Conservation (phyloP, 2,797 vertebrate species). For the Pipistrellus nathusii region DNA sequence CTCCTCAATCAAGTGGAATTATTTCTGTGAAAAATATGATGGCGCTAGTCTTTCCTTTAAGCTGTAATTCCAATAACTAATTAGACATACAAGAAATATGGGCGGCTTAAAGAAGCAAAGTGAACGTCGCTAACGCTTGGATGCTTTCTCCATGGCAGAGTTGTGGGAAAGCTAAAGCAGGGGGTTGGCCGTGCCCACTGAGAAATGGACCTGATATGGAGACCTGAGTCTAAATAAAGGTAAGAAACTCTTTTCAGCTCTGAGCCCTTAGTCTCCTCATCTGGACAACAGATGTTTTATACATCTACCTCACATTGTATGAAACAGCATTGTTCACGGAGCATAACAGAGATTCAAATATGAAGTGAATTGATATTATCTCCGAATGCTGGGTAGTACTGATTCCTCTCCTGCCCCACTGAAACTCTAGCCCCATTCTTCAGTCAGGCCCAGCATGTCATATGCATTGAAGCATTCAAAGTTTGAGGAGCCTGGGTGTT, state of each 20-base stretch:
- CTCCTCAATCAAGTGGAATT: conserved; percentile 73
- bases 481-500: background rate
- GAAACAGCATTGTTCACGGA: background rate
- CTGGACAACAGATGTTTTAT: background rate
- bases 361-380: background rate
- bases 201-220: background rate
- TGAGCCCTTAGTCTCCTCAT: background rate
- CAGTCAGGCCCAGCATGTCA: background rate
- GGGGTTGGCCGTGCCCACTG: background rate
- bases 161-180: too few species aligned
- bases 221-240: background rate
- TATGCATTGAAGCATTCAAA: background rate
- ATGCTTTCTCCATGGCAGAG: background rate
- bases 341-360: background rate
- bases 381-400: background rate
- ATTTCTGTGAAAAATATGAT: conserved; percentile 69
- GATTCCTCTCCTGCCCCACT: background rate
- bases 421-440: background rate
- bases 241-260: background rate
- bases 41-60: conserved; percentile 52
- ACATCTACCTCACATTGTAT: background rate
- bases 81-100: conserved; percentile 52
- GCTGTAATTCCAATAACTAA: conserved; percentile 58
- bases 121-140: conserved; percentile 5
- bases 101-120: conserved; percentile 42